Base-by-base conservation (phyloP, 2,113 vertebrate species). In the Limanda limanda region DNA sequence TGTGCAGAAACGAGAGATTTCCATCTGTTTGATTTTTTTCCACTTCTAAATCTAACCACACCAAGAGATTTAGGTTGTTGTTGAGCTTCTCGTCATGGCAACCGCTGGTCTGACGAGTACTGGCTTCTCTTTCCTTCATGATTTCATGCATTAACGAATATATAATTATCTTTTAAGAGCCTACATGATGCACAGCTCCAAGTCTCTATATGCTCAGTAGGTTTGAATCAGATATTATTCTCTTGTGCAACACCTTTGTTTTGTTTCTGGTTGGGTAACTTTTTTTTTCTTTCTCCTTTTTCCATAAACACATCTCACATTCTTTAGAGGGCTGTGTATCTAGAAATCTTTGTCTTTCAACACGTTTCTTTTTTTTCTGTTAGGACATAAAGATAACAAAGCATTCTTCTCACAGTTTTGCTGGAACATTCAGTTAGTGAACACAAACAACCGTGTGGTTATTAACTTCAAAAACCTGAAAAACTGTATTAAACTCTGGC, bases 391-490 rank as follows among this genome's bases (percentile, higher is more conserved):
- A 84, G 84, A 83, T 84, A 84, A 89, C 79, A 87, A 77, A 70
- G 60, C 72, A 72, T 79, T 87, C 27, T 88, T 89, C 76, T 81
- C 88, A 82, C 79, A 66, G 75, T 79, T 81, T 74, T 74, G 72
- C 60, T 65, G 79, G 89, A 86, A 86, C 86, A 64, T 88, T 88
- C 82, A 68, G 74, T 85, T 66, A 23, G 69, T 75, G 10, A 81
- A 90, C 87, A 87, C 78, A 92, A 89, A 85, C 82, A 82, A 21
- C 1, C 5, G 23, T 9, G 74, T 54, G 55, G 56, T 83, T 87
- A 83, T 87, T 88, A 72, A 79, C 71, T 57, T 51, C 63, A 86
- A 90, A 91, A 91, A 91, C 89, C 84, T 54, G 90, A 86, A 85
- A 82, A 83, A 91, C 91, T 78, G 82, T 89, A 86, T 83, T 54